Evolutionary conservation across 2,888 invertebrate genomes (phyloP).

Genomic region (Caenorhabditis sp.): DNA sequence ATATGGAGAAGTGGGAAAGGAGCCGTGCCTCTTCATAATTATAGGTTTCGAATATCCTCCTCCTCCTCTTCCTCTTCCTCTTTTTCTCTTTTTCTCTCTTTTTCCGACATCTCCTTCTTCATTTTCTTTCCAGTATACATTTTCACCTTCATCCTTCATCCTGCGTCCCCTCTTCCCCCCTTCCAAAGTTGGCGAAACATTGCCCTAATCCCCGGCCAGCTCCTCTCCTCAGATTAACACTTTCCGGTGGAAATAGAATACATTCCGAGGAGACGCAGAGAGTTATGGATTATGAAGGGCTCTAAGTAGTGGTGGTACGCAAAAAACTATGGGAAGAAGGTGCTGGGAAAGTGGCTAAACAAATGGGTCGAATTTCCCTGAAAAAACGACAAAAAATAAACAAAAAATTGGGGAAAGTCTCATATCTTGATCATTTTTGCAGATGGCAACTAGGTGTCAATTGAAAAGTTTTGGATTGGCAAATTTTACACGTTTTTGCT

Average conservation of each 20-base stretch:
- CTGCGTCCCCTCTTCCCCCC: too few species aligned
- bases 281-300: constrained; percentile 19
- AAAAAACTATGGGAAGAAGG: too few species aligned
- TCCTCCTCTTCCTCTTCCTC: not conserved
- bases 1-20: not conserved
- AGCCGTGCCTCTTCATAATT: constrained; percentile 7
- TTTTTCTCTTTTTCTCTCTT: not conserved
- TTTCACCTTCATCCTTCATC: too few species aligned
- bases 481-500: too few species aligned
- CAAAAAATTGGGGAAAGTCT: not conserved
- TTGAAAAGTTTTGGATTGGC: too few species aligned
- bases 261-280: constrained; percentile 10
- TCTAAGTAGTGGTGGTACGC: constrained; percentile 8
- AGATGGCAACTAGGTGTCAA: too few species aligned
- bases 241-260: constrained; percentile 1
- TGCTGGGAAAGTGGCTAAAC: too few species aligned
- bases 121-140: not conserved
- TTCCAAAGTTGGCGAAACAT: constrained; percentile 4
- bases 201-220: constrained; percentile 20
- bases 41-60: constrained; percentile 27
- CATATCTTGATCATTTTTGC: too few species aligned
- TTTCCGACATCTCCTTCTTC: too few species aligned
- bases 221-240: constrained; percentile 38
- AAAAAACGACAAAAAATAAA: too few species aligned
- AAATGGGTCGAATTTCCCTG: constrained; percentile 26